Conservation (phyloP, 2,113 vertebrate species). For the Hyperoodon ampullatus region DNA sequence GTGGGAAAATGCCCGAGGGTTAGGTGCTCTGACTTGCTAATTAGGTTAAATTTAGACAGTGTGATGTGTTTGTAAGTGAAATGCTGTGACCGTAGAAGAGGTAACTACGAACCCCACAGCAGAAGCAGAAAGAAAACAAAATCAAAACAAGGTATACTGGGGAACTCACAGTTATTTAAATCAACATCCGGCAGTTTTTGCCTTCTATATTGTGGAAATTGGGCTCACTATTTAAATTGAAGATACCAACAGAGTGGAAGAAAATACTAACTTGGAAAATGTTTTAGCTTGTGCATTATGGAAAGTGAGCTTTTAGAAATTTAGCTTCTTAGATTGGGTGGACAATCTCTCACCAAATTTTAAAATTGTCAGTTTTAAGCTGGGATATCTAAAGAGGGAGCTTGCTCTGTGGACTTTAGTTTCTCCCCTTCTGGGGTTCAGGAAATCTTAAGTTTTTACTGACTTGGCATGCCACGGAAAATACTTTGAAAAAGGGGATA, state of each 20-base stretch:
- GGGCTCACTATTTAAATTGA: slow-evolving; percentile 21
- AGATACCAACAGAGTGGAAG: background rate
- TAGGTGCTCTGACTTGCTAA: accelerated
- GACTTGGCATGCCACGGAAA: background rate
- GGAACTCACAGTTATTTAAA: slow-evolving; percentile 34
- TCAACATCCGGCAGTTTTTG: background rate
- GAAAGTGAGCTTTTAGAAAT: slow-evolving; percentile 33
- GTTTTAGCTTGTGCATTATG: background rate
- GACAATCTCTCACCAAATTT: slow-evolving; percentile 12
- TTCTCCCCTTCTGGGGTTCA: background rate
- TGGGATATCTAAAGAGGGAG: background rate
- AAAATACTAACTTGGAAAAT: slow-evolving; percentile 39
- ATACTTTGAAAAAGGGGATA: background rate
- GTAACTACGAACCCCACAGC: background rate
- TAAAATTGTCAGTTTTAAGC: background rate
- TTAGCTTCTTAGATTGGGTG: background rate
- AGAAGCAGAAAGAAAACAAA: background rate
- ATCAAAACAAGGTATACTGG: slow-evolving; percentile 27
- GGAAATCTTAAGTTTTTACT: background rate
- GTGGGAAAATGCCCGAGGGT: background rate
- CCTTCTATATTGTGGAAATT: background rate
- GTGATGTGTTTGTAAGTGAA: slow-evolving; percentile 43
- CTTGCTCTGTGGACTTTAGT: background rate
- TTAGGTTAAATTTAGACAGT: background rate
- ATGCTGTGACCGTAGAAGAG: background rate